A percentile compares a stretch with the other conserved stretches of the same genome.
These are phyloP conservation scores for Rhaphigaster nebulosa DNA, from an alignment of 2,888 invertebrate species.

Conservation along the genomic window DNA sequence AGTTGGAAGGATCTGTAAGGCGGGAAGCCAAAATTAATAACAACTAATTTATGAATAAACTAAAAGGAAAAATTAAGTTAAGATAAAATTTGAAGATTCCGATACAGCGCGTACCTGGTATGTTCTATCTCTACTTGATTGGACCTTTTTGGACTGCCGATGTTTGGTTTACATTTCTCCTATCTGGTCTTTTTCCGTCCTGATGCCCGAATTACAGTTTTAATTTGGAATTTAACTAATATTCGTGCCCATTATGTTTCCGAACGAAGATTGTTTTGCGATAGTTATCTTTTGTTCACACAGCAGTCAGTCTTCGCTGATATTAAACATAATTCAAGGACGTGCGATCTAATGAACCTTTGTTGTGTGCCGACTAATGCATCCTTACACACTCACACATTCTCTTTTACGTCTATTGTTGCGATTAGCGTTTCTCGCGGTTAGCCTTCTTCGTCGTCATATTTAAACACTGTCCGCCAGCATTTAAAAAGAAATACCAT, in stretches of 20 bases:
- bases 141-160: too few species aligned
- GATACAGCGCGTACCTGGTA: too few species aligned
- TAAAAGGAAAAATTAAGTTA: too few species aligned
- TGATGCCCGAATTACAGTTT: too few species aligned
- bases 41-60: too few species aligned
- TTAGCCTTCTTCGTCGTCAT: neutral
- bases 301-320: neutral
- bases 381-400: slow-evolving; percentile 5
- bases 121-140: too few species aligned
- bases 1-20: too few species aligned
- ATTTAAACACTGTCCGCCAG: neutral
- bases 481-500: neutral
- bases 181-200: too few species aligned
- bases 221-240: neutral
- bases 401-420: slow-evolving; percentile 6
- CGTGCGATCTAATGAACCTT: neutral
- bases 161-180: too few species aligned
- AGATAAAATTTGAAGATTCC: too few species aligned
- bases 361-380: neutral
- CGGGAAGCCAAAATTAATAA: too few species aligned
- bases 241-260: neutral
- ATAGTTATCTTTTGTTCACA: neutral
- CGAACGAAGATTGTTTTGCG: neutral
- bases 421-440: neutral
- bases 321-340: neutral